These are phyloP conservation scores for Limnephilus marmoratus DNA, from an alignment of 2,888 invertebrate species.

Conservation along the genomic window DNA sequence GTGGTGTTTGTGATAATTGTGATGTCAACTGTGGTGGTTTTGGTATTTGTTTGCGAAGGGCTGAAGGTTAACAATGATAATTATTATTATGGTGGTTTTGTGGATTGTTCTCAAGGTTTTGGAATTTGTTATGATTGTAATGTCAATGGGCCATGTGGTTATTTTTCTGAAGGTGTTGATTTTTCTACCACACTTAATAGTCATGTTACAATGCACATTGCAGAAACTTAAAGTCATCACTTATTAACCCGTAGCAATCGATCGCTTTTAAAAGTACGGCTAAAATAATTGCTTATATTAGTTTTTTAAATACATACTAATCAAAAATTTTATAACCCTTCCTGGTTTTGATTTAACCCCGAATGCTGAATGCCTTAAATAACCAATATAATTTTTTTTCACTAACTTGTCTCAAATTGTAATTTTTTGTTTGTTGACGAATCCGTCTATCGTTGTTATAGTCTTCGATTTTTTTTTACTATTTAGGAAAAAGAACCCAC, in stretches of 20 bases:
- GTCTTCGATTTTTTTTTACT: conserved; percentile 40
- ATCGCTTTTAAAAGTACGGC: not conserved
- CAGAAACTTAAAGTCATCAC: not conserved
- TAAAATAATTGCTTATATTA: not conserved
- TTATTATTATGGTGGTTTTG: not conserved
- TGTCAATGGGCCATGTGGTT: not conserved
- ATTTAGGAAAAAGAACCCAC: conserved; percentile 53
- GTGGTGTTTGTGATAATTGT: not conserved
- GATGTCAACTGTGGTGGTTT: not conserved
- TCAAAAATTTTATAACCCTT: not conserved
- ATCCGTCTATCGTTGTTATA: not conserved
- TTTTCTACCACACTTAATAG: not conserved
- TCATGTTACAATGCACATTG: not conserved
- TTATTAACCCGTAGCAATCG: not conserved
- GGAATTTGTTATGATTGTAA: not conserved
- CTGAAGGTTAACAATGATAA: not conserved
- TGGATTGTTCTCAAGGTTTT: not conserved
- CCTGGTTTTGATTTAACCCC: not conserved
- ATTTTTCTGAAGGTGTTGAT: not conserved
- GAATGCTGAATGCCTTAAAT: not conserved
- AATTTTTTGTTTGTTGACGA: not conserved
- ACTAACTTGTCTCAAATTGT: not conserved
- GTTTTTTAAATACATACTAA: not conserved
- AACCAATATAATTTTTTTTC: not conserved
- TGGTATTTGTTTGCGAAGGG: not conserved